Conservation (phyloP, 2,113 vertebrate species). For the Mus spicilegus region DNA sequence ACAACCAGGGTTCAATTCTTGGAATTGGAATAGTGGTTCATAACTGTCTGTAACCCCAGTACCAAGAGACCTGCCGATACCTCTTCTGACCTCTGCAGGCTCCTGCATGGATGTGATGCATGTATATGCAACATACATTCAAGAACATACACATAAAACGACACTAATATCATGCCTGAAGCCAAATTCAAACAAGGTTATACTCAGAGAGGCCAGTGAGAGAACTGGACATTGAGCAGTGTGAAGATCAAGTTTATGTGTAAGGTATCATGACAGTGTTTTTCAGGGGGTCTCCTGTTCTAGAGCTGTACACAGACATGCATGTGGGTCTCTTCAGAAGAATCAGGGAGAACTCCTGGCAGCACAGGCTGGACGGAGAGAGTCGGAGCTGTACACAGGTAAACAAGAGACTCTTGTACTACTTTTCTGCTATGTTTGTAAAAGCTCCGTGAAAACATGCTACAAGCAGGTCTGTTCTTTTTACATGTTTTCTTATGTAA, state of each 20-base stretch:
- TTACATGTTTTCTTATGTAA: background rate
- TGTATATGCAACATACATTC: background rate
- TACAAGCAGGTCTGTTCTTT: background rate
- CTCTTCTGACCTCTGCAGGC: background rate
- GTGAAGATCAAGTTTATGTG: background rate
- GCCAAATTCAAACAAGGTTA: background rate
- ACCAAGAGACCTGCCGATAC: background rate
- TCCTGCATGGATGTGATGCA: background rate
- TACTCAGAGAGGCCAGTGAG: background rate
- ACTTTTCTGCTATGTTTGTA: background rate
- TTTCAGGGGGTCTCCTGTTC: background rate
- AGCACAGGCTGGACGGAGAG: background rate
- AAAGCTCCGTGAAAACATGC: background rate
- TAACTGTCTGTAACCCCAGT: background rate
- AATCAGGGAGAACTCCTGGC: too few relatives aligned
- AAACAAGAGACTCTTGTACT: background rate
- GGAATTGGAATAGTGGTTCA: background rate
- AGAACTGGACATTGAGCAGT: too few relatives aligned
- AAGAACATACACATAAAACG: background rate
- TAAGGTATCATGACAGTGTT: background rate
- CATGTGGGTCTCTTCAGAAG: background rate
- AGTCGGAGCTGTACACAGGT: background rate
- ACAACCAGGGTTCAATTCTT: background rate
- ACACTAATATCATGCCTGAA: background rate
- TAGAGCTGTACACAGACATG: background rate